Base-by-base conservation (phyloP, 30 jellyfish, hydroid and myxozoan species). In the Euphysa ruthae region DNA sequence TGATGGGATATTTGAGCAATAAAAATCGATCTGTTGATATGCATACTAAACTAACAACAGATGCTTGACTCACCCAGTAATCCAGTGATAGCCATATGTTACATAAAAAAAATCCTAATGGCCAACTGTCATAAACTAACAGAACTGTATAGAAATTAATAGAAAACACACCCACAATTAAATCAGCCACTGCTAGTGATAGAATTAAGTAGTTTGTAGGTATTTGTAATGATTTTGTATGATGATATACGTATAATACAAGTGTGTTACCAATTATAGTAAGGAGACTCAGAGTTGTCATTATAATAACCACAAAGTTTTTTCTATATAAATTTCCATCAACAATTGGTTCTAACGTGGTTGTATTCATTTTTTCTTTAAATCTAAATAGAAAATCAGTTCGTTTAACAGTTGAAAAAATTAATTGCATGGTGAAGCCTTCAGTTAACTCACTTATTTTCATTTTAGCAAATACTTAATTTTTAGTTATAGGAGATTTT, bases 171-270 rank as follows among this genome's bases (percentile, higher is more conserved):
- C 75, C 75, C 15, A 61, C 33, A 19, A 33, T 16, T 27, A 38
- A 18, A 31, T 61, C 75, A 0, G 75, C 75, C 26, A 18, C 64
- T 19, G 75, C 75, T 24, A 61, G 61, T 26, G 75, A 61, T 22
- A 61, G 26, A 24, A 61, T 18, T 8, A 61, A 61, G 27, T 21
- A 61, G 26, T 61, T 61, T 0, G 63, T 24, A 21, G 75, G 27
- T 15, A 25, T 26, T 61, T 29, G 75, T 15, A 61, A 31, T 14
- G 25, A 18, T 13, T 21, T 13, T 6, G 8, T 61, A 18, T 34
- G 29, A 24, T 4, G 13, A 33, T 61, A 61, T 5, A 32, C 64
- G 1, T 27, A 18, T n/a, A 61, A 26, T 15, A 61, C 75, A 18
- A 24, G 20, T 24, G 33, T 61, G 64, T 61, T 61, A 0, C 71